Evolutionary conservation across 2,888 invertebrate genomes (phyloP).

Genomic region (Terebella lapidaria): DNA sequence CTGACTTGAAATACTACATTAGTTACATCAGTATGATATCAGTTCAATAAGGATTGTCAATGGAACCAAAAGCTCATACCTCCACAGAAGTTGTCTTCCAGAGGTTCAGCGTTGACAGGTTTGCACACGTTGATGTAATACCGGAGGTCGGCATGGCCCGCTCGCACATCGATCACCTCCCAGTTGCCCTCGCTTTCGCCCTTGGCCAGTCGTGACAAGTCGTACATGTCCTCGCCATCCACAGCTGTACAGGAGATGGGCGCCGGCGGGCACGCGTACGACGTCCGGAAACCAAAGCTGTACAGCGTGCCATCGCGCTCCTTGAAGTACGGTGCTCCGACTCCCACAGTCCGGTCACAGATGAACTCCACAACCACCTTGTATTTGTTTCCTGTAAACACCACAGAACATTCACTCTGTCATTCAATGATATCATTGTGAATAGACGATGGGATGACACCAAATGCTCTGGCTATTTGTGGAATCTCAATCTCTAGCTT

Average conservation of each 20-base stretch:
- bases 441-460: too few relatives aligned
- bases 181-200: constrained; percentile 29
- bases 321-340: background rate
- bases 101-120: constrained; percentile 34
- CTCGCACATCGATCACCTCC: constrained; percentile 33
- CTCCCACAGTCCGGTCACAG: background rate
- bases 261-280: constrained; percentile 35
- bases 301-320: constrained; percentile 18
- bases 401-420: too few relatives aligned
- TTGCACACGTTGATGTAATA: constrained; percentile 50
- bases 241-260: constrained; percentile 36
- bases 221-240: constrained; percentile 33
- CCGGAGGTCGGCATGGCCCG: constrained; percentile 24
- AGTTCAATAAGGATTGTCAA: too few relatives aligned
- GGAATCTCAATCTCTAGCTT: too few relatives aligned
- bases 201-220: constrained; percentile 35
- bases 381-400: too few relatives aligned
- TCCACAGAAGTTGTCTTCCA: constrained; percentile 7
- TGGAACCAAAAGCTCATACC: too few relatives aligned
- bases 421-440: too few relatives aligned
- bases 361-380: background rate
- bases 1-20: too few relatives aligned
- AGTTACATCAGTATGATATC: too few relatives aligned
- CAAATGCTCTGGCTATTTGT: too few relatives aligned
- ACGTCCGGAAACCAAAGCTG: constrained; percentile 38